Percentiles rank a stretch among this genome's conserved stretches.
Evolutionary conservation across 2,113 vertebrate genomes (phyloP).

Genomic region (Zapornia atra): DNA sequence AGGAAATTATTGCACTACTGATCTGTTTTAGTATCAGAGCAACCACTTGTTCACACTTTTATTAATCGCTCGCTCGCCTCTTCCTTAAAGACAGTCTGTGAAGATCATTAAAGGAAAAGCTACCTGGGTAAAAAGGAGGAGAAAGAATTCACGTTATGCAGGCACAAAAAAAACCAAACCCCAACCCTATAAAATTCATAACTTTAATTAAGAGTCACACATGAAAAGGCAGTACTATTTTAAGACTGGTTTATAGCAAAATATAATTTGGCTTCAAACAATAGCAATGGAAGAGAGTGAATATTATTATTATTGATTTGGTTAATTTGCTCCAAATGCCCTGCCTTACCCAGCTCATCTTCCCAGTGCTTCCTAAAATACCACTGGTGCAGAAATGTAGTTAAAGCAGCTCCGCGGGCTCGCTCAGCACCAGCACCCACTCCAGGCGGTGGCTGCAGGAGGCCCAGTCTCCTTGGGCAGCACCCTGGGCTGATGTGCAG

Average conservation of each 20-base stretch:
- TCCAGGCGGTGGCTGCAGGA: rapidly evolving
- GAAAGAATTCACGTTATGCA: slow-evolving; percentile 23
- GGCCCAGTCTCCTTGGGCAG: background rate
- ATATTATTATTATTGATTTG: slow-evolving; percentile 35
- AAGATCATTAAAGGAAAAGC: slow-evolving; percentile 52
- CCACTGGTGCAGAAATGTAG: rapidly evolving
- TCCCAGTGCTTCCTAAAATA: background rate
- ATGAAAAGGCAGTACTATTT: slow-evolving; percentile 36
- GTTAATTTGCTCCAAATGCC: slow-evolving; percentile 40
- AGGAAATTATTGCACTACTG: slow-evolving; percentile 74
- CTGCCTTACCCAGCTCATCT: background rate
- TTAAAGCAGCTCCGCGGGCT: background rate
- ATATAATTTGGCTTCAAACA: slow-evolving; percentile 56
- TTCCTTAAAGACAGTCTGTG: slow-evolving; percentile 26
- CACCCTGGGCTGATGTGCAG: rapidly evolving
- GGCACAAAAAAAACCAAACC: background rate
- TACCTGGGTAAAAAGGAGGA: slow-evolving; percentile 2
- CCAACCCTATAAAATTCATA: slow-evolving; percentile 4
- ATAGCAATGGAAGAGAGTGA: background rate
- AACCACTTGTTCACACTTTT: slow-evolving; percentile 73
- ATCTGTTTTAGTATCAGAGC: slow-evolving; percentile 61
- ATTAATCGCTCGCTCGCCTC: slow-evolving; percentile 59
- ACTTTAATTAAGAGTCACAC: slow-evolving; percentile 64
- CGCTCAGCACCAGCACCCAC: background rate
- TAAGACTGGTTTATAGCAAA: slow-evolving; percentile 37